These are phyloP conservation scores for Dryocosmus kuriphilus DNA, from an alignment of 2,888 invertebrate species.

Conservation along the genomic window DNA sequence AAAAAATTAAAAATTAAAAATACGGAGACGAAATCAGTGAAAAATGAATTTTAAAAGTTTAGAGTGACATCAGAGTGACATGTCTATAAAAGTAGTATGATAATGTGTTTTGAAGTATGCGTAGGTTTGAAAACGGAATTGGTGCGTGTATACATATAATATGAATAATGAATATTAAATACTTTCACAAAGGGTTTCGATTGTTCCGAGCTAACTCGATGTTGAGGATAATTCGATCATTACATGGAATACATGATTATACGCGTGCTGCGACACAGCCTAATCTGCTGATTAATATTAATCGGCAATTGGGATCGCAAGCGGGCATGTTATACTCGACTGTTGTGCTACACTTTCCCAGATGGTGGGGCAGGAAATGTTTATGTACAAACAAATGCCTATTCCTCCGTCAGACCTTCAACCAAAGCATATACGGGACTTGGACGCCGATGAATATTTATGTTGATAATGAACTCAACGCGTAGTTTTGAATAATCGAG, in stretches of 20 bases:
- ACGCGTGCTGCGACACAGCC: conserved; percentile 53
- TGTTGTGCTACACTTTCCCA: conserved; percentile 27
- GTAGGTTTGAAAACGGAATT: not conserved
- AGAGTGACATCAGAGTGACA: not conserved
- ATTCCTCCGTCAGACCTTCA: conserved; percentile 13
- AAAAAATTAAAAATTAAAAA: no score
- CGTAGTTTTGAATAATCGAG: conserved; percentile 34
- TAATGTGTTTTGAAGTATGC: conserved; percentile 17
- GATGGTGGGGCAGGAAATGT: conserved; percentile 6
- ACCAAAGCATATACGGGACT: conserved; percentile 30
- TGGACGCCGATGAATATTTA: conserved; percentile 36
- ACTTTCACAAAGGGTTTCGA: conserved; percentile 26
- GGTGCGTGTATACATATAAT: not conserved
- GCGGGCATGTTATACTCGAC: conserved; percentile 13
- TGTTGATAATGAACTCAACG: conserved; percentile 34
- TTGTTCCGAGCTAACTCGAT: conserved; percentile 18
- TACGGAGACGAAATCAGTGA: no score
- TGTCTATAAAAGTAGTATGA: not conserved
- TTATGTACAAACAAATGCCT: conserved; percentile 24
- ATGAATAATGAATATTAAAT: conserved; percentile 9
- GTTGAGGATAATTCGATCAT: conserved; percentile 52
- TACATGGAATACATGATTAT: conserved; percentile 59
- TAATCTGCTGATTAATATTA: conserved; percentile 60
- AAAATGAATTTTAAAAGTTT: not conserved
- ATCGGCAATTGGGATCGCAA: conserved; percentile 48